Base-by-base conservation (phyloP, 2,113 vertebrate species). In the Choloepus hoffmanni region DNA sequence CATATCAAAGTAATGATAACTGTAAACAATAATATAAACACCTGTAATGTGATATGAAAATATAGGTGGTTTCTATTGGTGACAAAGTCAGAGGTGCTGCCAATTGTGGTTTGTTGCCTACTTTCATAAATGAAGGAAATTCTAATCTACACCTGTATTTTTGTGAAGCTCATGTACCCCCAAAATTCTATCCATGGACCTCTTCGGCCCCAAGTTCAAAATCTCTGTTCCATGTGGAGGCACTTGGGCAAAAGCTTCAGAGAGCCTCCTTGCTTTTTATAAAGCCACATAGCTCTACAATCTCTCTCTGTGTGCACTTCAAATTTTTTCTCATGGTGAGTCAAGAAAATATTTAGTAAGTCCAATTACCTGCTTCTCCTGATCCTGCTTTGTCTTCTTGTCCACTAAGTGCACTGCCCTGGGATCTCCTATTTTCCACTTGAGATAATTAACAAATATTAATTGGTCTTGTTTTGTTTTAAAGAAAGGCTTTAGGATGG, bases 381-480 rank as follows among this genome's bases (percentile, higher is more conserved):
- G 70, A 15, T 1, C 16, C n/a, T 86, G 28, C 11, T 91, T 79
- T 78, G 86, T 26, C 85, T 65, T 60, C 74, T 21, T 70, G 36
- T 60, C 45, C 28, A 50, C 74, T 87, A 19, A 58, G 40, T 62
- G 16, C 24, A 91, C 2, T 53, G 15, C 36, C 30, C 6, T 45
- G 33, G 33, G 15, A 45, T 88, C 68, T 92, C 63, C 48, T 79
- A 28, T 72, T 95, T 94, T 96, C 26, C 63, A 89, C 50, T 72
- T 76, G 48, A 93, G 15, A 91, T 81, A 93, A 85, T 85, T 70
- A 91, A 81, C 48, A 67, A 60, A 43, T 68, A 48, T 92, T 81
- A 90, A 76, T 8, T 70, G 26, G 67, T 3, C 23, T 60, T 67
- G 7, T 24, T 76, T 2, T 79, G 7, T 18, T 53, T 78, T 53